phyloP scores from a whole-genome alignment of 2,113 vertebrate genomes.

The Budorcas taxicolor region DNA sequence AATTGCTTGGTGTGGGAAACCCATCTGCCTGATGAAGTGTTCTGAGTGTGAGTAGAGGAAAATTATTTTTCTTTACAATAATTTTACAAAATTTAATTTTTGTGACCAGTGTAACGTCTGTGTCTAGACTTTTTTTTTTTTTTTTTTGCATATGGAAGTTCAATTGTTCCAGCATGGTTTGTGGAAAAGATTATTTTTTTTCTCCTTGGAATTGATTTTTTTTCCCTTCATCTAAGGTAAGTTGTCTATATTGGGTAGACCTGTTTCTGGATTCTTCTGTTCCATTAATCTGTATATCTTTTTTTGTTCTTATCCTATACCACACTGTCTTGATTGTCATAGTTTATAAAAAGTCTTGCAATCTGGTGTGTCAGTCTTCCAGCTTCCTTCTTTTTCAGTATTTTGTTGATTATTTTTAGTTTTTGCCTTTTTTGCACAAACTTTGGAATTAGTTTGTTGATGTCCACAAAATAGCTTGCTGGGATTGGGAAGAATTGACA shows the following conservation, averaged over 20 bases:
- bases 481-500: neutral
- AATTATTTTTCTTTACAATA: neutral
- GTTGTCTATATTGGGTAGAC: neutral
- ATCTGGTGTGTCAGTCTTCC: neutral
- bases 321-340: neutral
- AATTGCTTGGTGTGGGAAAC: neutral
- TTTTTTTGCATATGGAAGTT: neutral
- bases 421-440: neutral
- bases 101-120: neutral
- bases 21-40: neutral
- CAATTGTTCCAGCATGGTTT: neutral
- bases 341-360: neutral
- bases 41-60: neutral
- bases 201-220: neutral
- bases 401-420: neutral
- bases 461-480: neutral
- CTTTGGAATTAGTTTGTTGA: neutral
- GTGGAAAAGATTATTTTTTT: neutral
- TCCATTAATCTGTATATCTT: neutral
- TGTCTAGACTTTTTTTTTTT: neutral
- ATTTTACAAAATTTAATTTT: neutral
- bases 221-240: neutral
- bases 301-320: neutral
- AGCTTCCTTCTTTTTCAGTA: neutral
- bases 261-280: neutral